Evolutionary conservation across 2,113 vertebrate genomes (phyloP), one percentile per base, ranked within the genome.

Genomic region (Anoplopoma fimbria): DNA sequence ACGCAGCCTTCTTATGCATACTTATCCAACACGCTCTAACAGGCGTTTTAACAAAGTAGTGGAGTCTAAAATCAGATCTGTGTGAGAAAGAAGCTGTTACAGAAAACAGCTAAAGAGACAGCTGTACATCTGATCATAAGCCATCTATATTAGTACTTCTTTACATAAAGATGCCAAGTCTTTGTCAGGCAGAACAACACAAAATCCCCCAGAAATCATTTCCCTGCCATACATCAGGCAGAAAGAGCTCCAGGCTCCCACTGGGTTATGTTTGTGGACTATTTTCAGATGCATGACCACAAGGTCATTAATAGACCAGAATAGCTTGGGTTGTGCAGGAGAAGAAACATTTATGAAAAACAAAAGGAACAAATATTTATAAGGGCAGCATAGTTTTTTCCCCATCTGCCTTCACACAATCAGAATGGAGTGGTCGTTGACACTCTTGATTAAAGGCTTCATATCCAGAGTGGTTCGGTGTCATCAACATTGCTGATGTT

Each of bases 231-330:
- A 51, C 10, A 60, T 25, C 49, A 67, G 38, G 33, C 38, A 13
- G 33, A 3, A 2, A 64, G 29, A 27, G 17, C 61, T 47, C 31
- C n/a, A 8, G 72, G 70, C 42, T 76, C 33, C 49, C 58, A 63
- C 69, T 55, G 29, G 13, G 31, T 36, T 57, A 31, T 53, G 57
- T 79, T 73, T 74, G 65, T 64, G 58, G 51, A 57, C 64, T 69
- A 81, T 82, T 90, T 86, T 79, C 65, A 96, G 91, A 73, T 95
- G 67, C 2, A 90, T 86, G 33, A 94, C 91, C 90, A 96, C 84
- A 0, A 95, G 96, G 93, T 95, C 33, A 51, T 95, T 96, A 89
- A 69, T 21, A 62, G 53, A 77, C 77, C 25, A 69, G 69, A 82
- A 74, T 51, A 84, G 75, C 71, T 3, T 62, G 62, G 62, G 38